These are phyloP conservation scores for Eonycteris spelaea DNA, from an alignment of 2,113 vertebrate species.

Conservation along the genomic window DNA sequence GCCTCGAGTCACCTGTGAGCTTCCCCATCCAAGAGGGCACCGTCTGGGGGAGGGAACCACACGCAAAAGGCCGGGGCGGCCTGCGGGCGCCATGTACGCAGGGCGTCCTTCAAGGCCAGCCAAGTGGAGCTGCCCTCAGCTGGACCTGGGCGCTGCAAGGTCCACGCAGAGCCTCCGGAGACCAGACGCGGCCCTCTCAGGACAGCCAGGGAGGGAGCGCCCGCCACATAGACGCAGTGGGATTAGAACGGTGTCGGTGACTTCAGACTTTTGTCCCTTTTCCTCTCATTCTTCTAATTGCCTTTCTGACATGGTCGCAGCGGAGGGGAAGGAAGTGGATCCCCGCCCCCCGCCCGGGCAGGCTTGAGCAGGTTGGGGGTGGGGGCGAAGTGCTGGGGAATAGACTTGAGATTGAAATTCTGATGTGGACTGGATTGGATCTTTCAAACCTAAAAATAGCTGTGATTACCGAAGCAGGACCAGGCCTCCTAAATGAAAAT, in stretches of 20 bases:
- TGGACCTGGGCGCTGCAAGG: neutral
- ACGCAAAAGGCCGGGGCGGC: neutral
- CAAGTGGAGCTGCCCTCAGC: neutral
- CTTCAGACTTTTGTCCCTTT: neutral
- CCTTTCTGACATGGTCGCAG: slow-evolving; percentile 32
- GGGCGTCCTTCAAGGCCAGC: neutral
- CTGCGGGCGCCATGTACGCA: neutral
- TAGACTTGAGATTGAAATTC: neutral
- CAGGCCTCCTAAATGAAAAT: neutral
- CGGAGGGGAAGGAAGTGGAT: slow-evolving; percentile 6
- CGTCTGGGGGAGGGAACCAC: neutral
- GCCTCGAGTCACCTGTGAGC: neutral
- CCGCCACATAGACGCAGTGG: neutral
- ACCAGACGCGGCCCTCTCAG: neutral
- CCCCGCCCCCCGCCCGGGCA: neutral
- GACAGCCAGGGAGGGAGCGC: neutral
- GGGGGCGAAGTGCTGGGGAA: neutral
- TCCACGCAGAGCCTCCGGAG: neutral
- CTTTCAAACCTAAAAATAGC: neutral
- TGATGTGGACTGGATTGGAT: neutral
- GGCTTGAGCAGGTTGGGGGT: neutral
- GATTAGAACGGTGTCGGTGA: neutral
- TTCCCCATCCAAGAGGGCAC: neutral
- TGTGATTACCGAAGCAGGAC: neutral
- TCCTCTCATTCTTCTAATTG: slow-evolving; percentile 33